Evolutionary conservation across 1,140 invertebrate genomes (phyloP), one percentile per base, ranked within the genome.

Genomic region (Ooceraea biroi): DNA sequence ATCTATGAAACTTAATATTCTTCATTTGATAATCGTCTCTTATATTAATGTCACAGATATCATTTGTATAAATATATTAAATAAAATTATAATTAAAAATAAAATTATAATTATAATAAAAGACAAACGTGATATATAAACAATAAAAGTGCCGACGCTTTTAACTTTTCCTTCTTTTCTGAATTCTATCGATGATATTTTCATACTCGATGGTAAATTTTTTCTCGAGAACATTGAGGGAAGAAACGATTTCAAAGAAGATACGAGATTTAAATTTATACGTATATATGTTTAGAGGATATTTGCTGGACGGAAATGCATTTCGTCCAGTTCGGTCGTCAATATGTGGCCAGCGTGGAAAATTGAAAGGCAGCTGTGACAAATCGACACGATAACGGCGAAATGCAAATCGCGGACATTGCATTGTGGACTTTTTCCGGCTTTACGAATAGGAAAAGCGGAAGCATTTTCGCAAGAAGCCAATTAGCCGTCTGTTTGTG

Each of bases 391-490:
- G 73, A 72, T 63, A 72, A 85, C 74, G 74, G 50, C 72, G 58
- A 85, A 55, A 86, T 85, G 84, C 84, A 86, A 86, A 86, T 86
- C 66, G 52, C 41, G 44, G 50, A 55, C 68, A 65, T 55, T n/a
- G 58, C 50, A 50, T 66, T 80, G 73, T 44, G 48, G 27, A 52
- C 48, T 66, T 65, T 86, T 85, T 85, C 50, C 22, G 44, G 48
- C n/a, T 25, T 3, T 71, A 71, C 76, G 50, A 71, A 71, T 80
- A 80, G 76, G 76, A 71, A 71, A 80, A 80, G 65, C 76, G 65
- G 36, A 60, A 71, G 41, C 65, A 50, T 71, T 80, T 80, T 71
- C 65, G 50, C 65, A 80, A 80, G 76, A 80, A 80, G 65, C 36
- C 76, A 80, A 80, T 80, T 80, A 80, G 76, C 52, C 76, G n/a